Base-by-base conservation (phyloP, 2,888 invertebrate species). In the Pediacus dermestoides region DNA sequence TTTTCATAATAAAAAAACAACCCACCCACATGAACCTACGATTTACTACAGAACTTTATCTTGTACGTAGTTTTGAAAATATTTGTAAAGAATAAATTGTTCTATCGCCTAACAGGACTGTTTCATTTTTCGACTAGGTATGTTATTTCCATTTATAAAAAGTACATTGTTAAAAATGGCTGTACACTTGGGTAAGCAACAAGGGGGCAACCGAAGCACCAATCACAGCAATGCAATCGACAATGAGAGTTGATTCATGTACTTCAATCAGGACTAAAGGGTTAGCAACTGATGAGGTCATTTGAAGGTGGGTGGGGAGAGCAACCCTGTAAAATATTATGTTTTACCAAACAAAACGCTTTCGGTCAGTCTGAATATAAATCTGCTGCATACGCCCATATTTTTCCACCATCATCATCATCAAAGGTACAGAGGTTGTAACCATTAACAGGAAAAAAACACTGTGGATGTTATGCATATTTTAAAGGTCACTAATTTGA, bases 201-300 rank as follows among this genome's bases (percentile, higher is more conserved):
- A 46, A 49, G 35, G 47, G 51, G 50, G 44, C 43, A 39, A 36
- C 34, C 31, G 40, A 47, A 44, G 27, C 26, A 37, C 63, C 64
- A 64, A 64, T 63, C 47, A 48, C 44, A 49, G 47, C 36, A 32
- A 30, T 26, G 50, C 53, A 52, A 52, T 56, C 51, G 49, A 60
- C 59, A 60, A 55, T 18, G 57, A 49, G 54, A 57, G 58, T 60
- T 61, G 60, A 61, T 63, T 62, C 61, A 59, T 57, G 53, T 55
- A 60, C 60, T 61, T 62, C 64, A 63, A 64, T 64, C 61, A 58
- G 58, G 44, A 46, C 53, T 41, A 58, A 60, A 58, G 62, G 64
- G 60, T 59, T 57, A 50, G 53, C 59, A 60, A 53, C 54, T 57
- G 64, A 63, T 61, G 64, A 64, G 64, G 62, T 63, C 63, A 64